Evolutionary conservation across 2,797 vertebrate species (phyloP), one percentile per base, ranked within the genome.

Genomic region (Sorex maritimensis): DNA sequence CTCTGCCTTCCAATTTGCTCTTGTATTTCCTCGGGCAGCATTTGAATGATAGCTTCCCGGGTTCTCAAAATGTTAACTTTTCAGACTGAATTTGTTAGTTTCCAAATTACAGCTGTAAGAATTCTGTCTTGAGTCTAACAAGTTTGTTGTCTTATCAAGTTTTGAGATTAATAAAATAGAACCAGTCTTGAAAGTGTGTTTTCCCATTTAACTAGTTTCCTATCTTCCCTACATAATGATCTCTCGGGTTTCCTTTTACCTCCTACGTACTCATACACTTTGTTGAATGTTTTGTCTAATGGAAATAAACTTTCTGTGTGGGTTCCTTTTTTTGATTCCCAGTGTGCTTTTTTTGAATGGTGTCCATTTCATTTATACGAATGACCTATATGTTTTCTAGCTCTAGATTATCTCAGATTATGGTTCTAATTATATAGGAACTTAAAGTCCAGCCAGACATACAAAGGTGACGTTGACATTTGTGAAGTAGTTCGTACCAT

Each of bases 21-120:
- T 86, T 24, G 3, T 74, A 80, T 79, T 92, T 91, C 58, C n/a
- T 75, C 30, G 17, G 15, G 71, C 23, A 58, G 6, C 30, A 86
- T 94, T 93, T 79, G 69, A 93, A 1, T 52, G 74, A 73, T 81
- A 75, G 75, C 79, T 85, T 82, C 78, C 49, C 6, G 84, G 24
- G 24, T 63, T 79, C 68, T 91, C 17, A 94, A 87, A 96, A 88
- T 85, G 65, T 80, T 91, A 80, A 75, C 34, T 93, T 95, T 88
- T 52, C 58, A 86, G 61, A 80, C 24, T 52, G 28, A 86, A 67
- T 81, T 84, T 3, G 58, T 2, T 87, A 34, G 44, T 44, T 77
- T 81, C 24, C 34, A 58, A 82, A 63, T 12, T 41, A 24, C 49
- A 13, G 41, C n/a, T 38, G 5, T 65, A 87, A 85, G 21, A 85